Base-by-base conservation (phyloP, 2,797 vertebrate genomes). In the Yasuhikotakia modesta region DNA sequence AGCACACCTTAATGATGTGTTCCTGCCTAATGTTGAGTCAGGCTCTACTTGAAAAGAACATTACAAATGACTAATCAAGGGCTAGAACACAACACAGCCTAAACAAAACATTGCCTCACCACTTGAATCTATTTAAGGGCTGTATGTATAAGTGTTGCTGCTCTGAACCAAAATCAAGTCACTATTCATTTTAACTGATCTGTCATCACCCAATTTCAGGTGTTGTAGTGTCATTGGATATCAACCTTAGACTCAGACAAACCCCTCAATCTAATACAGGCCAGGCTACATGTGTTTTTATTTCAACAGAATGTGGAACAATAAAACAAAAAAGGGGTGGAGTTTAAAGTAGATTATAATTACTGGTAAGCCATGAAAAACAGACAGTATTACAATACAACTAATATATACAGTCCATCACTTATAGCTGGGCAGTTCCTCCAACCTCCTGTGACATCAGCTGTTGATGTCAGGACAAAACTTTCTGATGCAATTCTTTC, bases 401-500 rank as follows among this genome's bases (percentile, higher is more conserved):
- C n/a, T n/a, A n/a, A n/a, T n/a, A n/a, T n/a, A n/a, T n/a, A n/a
- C n/a, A n/a, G n/a, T 67, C 55, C 4, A 35, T n/a, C 50, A 14
- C 2, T 7, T 70, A 75, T 61, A 85, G 58, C 63, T 80, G 76
- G 76, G 50, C 22, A 21, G 43, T 69, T 78, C 82, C 81, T 81
- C 88, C 88, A 88, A 89, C 87, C 88, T 73, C 5, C 61, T 73
- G 87, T 83, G 84, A 86, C 86, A 92, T 92, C 89, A 89, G 89
- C 89, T 52, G 55, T 90, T 88, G 66, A 81, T 85, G 85, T 85
- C 67, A 50, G 85, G 84, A 90, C 87, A 89, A 87, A 87, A 70
- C 19, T 92, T 90, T 90, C 90, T 91, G 82, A 81, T 82, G 83
- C 89, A 91, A 87, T 88, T 81, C 81, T 88, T 92, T 87, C 90